Percentiles rank a stretch among this genome's conserved stretches.
These are phyloP conservation scores for Acanthis flammea DNA, from an alignment of 2,797 vertebrate species.

Conservation along the genomic window DNA sequence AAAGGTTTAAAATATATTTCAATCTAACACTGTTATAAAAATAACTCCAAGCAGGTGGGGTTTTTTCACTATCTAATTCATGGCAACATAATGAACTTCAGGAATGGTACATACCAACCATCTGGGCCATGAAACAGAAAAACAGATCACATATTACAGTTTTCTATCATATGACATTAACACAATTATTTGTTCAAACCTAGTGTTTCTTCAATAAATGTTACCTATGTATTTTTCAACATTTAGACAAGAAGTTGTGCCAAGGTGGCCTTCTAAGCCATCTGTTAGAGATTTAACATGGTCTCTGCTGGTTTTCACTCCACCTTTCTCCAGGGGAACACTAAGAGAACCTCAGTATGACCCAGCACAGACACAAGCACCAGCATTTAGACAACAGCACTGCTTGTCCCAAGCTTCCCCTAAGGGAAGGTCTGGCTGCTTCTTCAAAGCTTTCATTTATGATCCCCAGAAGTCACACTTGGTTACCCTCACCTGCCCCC, in stretches of 20 bases:
- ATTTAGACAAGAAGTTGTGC: background rate
- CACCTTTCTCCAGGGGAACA: accelerated
- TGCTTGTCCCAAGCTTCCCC: background rate
- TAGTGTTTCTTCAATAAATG: background rate
- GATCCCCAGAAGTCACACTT: background rate
- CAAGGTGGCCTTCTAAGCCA: background rate
- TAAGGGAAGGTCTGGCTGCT: background rate
- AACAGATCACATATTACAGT: background rate
- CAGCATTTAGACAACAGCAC: background rate
- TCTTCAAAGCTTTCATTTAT: background rate
- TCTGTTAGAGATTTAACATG: background rate
- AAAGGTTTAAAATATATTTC: background rate
- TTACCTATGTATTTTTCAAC: background rate
- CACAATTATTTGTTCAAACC: background rate
- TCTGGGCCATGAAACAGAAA: background rate
- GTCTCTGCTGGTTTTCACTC: background rate
- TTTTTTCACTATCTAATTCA: background rate
- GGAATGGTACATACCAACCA: background rate
- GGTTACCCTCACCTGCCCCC: background rate
- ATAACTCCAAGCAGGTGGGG: background rate
- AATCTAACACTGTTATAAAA: background rate
- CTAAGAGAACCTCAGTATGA: background rate
- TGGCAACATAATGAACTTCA: background rate
- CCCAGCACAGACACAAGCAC: background rate
- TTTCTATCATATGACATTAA: background rate